phyloP scores from a whole-genome alignment of 2,113 vertebrate species.

The Pseudois nayaur region DNA sequence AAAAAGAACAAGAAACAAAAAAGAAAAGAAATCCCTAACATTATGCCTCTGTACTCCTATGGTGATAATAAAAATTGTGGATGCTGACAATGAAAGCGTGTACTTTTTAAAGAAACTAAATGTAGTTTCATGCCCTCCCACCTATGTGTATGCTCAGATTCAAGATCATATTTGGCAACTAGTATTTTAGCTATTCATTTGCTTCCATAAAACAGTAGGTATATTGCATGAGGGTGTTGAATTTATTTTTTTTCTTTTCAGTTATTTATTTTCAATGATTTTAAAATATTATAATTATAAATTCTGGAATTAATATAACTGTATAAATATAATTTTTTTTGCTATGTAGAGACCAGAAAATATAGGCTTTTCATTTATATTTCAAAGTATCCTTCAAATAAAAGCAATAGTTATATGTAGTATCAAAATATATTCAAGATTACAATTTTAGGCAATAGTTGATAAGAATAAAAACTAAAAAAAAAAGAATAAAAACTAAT shows the following conservation, averaged over 20 bases:
- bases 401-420: not conserved
- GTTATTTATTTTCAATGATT: conserved; percentile 57
- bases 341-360: not conserved
- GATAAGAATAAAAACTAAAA: not conserved
- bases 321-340: conserved; percentile 43
- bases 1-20: not conserved
- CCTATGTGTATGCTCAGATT: not conserved
- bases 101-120: conserved; percentile 47
- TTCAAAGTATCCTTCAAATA: conserved; percentile 43
- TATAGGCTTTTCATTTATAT: not conserved
- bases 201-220: conserved; percentile 46
- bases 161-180: not conserved
- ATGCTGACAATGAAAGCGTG: conserved; percentile 19
- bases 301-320: conserved; percentile 61
- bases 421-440: not conserved
- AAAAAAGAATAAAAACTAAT: conserved; percentile 19
- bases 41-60: conserved; percentile 25
- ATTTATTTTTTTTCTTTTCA: conserved; percentile 54
- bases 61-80: conserved; percentile 52
- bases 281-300: conserved; percentile 63
- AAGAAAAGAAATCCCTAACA: not conserved
- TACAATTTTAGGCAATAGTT: conserved; percentile 41
- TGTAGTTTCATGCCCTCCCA: conserved; percentile 35
- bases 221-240: not conserved
- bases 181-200: conserved; percentile 46